Evolutionary conservation across 2,113 vertebrate genomes (phyloP).

Genomic region (Bolborhynchus lineola): DNA sequence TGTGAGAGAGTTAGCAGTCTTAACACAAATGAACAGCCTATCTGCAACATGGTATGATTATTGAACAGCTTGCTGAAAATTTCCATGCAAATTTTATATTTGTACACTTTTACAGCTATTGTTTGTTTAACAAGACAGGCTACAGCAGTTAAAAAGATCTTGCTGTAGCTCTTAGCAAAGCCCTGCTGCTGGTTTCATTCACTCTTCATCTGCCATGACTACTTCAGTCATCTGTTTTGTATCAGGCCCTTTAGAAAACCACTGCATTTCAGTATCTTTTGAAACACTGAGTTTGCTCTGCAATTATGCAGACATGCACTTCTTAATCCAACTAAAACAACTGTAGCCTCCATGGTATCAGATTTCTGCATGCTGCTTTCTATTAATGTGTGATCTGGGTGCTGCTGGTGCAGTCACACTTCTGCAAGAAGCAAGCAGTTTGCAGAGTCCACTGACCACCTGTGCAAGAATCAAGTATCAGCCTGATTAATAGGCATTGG

Average conservation of each 20-base stretch:
- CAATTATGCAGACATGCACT: background rate
- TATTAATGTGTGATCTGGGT: background rate
- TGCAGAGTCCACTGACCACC: background rate
- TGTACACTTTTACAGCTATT: background rate
- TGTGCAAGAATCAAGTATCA: background rate
- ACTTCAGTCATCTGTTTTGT: background rate
- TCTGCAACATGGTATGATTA: fast-evolving
- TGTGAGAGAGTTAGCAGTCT: background rate
- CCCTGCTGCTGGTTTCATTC: background rate
- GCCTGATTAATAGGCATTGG: background rate
- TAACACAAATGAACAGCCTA: background rate
- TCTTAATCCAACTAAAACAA: background rate
- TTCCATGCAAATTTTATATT: background rate
- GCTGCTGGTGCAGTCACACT: background rate
- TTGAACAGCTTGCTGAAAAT: background rate
- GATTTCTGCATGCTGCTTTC: background rate
- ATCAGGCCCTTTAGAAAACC: background rate
- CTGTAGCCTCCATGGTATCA: background rate
- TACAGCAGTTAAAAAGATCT: background rate
- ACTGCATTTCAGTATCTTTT: background rate
- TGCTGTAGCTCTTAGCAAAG: background rate
- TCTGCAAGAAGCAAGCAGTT: background rate
- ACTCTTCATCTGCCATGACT: background rate
- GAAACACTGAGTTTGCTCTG: background rate
- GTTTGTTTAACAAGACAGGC: background rate